Evolutionary conservation across 2,113 vertebrate species (phyloP).

Genomic region (Oncorhynchus masou): DNA sequence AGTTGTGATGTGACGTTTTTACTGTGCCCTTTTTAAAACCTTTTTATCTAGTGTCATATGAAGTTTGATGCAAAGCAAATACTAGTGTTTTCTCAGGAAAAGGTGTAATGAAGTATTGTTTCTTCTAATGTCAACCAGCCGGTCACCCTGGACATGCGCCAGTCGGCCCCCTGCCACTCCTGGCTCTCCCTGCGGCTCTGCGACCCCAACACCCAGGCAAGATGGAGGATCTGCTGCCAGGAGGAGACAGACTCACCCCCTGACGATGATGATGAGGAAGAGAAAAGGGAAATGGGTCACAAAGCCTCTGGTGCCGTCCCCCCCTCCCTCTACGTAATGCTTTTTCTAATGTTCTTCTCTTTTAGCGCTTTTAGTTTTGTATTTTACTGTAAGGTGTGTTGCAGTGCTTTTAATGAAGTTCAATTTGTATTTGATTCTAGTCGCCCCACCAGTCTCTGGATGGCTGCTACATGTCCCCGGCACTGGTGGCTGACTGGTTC

Average conservation of each 20-base stretch:
- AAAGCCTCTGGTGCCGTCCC: background rate
- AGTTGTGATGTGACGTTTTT: too few relatives aligned
- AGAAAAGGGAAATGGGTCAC: constrained; percentile 38
- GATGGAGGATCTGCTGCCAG: constrained; percentile 75
- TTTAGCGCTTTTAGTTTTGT: too few relatives aligned
- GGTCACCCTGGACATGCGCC: constrained; percentile 80
- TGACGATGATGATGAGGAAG: constrained; percentile 39
- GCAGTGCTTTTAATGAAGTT: too few relatives aligned
- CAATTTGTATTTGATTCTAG: background rate
- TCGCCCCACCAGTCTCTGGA: constrained; percentile 68
- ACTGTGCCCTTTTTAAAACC: too few relatives aligned
- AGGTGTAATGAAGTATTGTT: too few relatives aligned
- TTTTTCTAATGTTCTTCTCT: too few relatives aligned
- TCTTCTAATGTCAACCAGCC: constrained; percentile 54
- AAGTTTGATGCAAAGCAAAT: too few relatives aligned
- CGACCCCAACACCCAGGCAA: constrained; percentile 64
- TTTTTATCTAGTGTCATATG: too few relatives aligned
- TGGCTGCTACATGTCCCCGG: constrained; percentile 77
- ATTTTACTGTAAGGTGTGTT: too few relatives aligned
- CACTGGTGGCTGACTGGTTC: constrained; percentile 78
- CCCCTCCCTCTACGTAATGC: background rate
- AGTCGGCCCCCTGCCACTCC: constrained; percentile 76
- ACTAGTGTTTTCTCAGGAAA: too few relatives aligned
- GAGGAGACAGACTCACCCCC: constrained; percentile 58
- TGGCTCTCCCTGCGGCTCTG: constrained; percentile 80